These are phyloP conservation scores for Empidonax traillii DNA, from an alignment of 2,113 vertebrate genomes.

Conservation along the genomic window DNA sequence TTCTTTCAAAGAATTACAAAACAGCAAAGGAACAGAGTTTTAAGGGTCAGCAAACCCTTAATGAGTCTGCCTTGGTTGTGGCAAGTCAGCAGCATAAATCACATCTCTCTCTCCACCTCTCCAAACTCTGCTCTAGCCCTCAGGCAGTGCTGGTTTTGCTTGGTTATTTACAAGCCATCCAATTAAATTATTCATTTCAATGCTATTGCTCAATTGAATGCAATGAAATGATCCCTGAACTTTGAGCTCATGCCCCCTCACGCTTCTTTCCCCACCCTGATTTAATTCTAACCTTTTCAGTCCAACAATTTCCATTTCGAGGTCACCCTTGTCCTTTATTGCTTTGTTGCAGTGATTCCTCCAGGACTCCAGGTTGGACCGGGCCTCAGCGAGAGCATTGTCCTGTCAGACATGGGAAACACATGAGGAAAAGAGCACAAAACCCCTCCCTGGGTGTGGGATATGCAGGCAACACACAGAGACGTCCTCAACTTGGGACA, in stretches of 20 bases:
- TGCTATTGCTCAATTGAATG: background rate
- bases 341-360: constrained; percentile 78
- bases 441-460: background rate
- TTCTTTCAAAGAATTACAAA: background rate
- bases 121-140: background rate
- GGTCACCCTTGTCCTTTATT: constrained; percentile 81
- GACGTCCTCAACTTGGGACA: background rate
- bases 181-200: background rate
- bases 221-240: background rate
- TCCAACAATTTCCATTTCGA: constrained; percentile 81
- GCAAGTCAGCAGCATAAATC: background rate
- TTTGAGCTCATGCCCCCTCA: background rate
- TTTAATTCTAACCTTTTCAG: constrained; percentile 81
- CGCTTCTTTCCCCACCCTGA: background rate
- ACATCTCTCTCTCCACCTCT: background rate
- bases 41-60: background rate
- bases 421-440: background rate
- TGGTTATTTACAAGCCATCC: background rate
- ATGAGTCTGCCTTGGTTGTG: background rate
- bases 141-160: background rate
- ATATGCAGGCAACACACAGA: background rate
- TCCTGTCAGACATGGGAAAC: constrained; percentile 72
- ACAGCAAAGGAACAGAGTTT: background rate
- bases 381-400: constrained; percentile 74
- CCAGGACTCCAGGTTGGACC: constrained; percentile 82